These are phyloP conservation scores for Varroa destructor DNA, from an alignment of 1,140 invertebrate genomes.

Conservation along the genomic window DNA sequence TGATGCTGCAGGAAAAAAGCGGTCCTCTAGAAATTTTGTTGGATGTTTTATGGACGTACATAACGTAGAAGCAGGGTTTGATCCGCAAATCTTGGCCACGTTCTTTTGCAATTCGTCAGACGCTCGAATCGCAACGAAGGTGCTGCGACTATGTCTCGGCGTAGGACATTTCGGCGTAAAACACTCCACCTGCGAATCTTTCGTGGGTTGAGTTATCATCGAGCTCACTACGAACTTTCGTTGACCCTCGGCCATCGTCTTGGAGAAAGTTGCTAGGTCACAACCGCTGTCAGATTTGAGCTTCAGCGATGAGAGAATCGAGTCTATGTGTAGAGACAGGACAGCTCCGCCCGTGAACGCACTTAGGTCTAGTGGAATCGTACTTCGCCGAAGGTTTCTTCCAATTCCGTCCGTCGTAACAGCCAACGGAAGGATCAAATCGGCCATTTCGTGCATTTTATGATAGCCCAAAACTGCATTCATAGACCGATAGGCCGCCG, in stretches of 20 bases:
- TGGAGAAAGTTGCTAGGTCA: background rate
- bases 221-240: slow-evolving; percentile 6
- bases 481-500: background rate
- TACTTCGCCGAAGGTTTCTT: background rate
- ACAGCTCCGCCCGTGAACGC: slow-evolving; percentile 3
- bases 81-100: background rate
- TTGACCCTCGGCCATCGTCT: background rate
- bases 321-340: background rate
- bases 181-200: background rate
- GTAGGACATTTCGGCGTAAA: background rate
- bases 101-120: background rate
- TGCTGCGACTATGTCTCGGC: background rate
- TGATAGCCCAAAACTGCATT: slow-evolving; percentile 10
- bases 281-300: background rate
- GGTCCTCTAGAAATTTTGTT: background rate
- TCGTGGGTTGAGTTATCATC: background rate
- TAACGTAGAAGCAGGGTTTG: background rate
- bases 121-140: slow-evolving; percentile 4
- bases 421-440: slow-evolving; percentile 7
- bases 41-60: slow-evolving; percentile 11
- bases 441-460: slow-evolving; percentile 3
- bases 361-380: background rate
- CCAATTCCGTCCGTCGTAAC: background rate
- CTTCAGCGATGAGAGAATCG: slow-evolving; percentile 6
- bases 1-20: background rate